Conservation (phyloP, 2,888 invertebrate species). For the Myathropa florea region DNA sequence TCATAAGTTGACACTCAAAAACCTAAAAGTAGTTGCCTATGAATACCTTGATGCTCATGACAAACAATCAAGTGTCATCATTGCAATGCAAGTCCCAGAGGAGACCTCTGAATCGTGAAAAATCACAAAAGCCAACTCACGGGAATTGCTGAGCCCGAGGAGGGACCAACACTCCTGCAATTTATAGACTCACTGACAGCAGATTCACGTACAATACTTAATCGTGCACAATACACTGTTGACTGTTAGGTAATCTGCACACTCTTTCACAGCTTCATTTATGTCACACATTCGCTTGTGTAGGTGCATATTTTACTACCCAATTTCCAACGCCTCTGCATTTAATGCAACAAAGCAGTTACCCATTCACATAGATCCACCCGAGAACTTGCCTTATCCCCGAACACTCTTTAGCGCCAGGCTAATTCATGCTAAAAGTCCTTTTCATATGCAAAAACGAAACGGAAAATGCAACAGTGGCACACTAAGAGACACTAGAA, state of each 20-base stretch:
- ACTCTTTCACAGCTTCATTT: neutral
- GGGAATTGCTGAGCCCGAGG: too few species aligned
- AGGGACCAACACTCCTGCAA: too few species aligned
- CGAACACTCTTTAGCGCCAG: conserved; percentile 54
- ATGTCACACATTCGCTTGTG: neutral
- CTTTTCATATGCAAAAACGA: conserved; percentile 54
- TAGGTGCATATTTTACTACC: conserved; percentile 53
- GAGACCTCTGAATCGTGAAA: too few species aligned
- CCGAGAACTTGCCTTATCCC: conserved; percentile 56
- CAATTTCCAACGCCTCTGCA: conserved; percentile 63
- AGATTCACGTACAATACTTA: neutral
- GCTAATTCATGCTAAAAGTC: conserved; percentile 67
- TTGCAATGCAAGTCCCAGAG: too few species aligned
- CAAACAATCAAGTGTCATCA: too few species aligned
- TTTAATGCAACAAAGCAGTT: conserved; percentile 63
- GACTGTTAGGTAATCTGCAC: neutral
- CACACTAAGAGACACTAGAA: conserved; percentile 22
- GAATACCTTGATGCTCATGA: too few species aligned
- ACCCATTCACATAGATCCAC: conserved; percentile 61
- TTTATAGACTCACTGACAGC: conserved; percentile 11
- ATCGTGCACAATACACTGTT: neutral
- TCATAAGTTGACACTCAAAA: too few species aligned
- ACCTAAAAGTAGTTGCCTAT: too few species aligned
- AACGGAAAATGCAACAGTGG: conserved; percentile 65
- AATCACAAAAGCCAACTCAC: neutral